phyloP scores from a whole-genome alignment of 2,888 invertebrate species.

The Oxytorus armatus region DNA sequence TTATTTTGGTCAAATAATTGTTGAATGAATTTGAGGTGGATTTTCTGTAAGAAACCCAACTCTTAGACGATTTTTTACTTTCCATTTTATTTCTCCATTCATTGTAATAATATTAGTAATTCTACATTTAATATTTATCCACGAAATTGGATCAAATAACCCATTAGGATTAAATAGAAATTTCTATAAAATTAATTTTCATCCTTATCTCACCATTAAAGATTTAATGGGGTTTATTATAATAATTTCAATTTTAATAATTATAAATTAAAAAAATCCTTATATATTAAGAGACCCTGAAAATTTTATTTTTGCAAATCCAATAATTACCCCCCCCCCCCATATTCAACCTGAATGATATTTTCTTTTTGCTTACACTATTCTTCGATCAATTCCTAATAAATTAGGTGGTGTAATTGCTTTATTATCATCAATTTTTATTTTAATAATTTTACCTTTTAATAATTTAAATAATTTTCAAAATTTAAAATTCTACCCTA shows the following conservation, averaged over 20 bases:
- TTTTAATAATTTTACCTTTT: conserved; percentile 88
- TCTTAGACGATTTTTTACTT: no score
- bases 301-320: conserved; percentile 90
- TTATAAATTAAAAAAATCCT: conserved; percentile 85
- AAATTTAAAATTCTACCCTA: conserved; percentile 87
- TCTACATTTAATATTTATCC: no score
- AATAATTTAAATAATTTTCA: conserved; percentile 86
- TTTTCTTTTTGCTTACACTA: conserved; percentile 93
- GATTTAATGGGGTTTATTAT: conserved; percentile 88
- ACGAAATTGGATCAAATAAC: no score
- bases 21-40: no score
- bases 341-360: conserved; percentile 95
- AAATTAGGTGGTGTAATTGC: conserved; percentile 91
- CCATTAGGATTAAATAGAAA: conserved; percentile 85
- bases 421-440: conserved; percentile 88
- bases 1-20: no score
- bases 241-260: conserved; percentile 85
- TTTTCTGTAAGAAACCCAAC: no score
- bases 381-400: conserved; percentile 92
- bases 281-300: conserved; percentile 89
- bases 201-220: conserved; percentile 88
- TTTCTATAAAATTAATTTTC: conserved; percentile 88
- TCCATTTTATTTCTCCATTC: no score
- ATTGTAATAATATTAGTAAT: no score
- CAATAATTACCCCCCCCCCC: conserved; percentile 88